Evolutionary conservation across 1,140 invertebrate genomes (phyloP), one percentile per base, ranked within the genome.

Genomic region (Melipona quadrifasciata): DNA sequence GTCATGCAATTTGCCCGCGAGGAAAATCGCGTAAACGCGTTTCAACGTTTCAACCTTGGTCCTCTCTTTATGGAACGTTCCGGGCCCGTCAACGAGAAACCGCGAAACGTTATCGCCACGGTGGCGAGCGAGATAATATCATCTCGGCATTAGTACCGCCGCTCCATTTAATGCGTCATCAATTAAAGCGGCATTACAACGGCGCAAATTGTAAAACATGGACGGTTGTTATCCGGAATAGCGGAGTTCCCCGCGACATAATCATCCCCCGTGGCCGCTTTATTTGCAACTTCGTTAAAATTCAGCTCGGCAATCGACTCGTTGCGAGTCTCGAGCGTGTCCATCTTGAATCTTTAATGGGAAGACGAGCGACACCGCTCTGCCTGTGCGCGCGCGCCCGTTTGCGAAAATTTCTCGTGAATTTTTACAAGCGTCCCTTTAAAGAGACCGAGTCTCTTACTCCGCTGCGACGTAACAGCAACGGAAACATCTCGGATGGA

Each of bases 271-370:
- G 12, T 24, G 12, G 0, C 14, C 21, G 68, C 16, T 84, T 73
- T 80, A 80, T 80, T 84, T 73, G 80, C 51, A 80, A 73, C 51
- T 31, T 55, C 58, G 19, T 80, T 73, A 67, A 84, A 71, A 80
- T 80, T 80, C 51, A 24, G 80, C n/a, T 31, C 19, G 19, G 53
- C 17, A 65, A 64, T 65, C n/a, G 75, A 39, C 6, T 14, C 5
- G 47, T 27, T 16, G 47, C 16, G 16, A 55, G 12, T 2, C 57
- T n/a, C 19, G n/a, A n/a, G 39, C 75, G 51, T 61, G 74, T 61
- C 27, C 55, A 39, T n/a, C 21, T 71, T 71, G 55, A 61, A 78
- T 71, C 19, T 83, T 78, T 70, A 58, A 83, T 58, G 55, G 11
- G 14, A 55, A 67, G 19, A 11, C 11, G 27, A 55, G 55, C 47